Evolutionary conservation across 2,113 vertebrate species (phyloP), one percentile per base, ranked within the genome.

Genomic region (Cyanistes caeruleus): DNA sequence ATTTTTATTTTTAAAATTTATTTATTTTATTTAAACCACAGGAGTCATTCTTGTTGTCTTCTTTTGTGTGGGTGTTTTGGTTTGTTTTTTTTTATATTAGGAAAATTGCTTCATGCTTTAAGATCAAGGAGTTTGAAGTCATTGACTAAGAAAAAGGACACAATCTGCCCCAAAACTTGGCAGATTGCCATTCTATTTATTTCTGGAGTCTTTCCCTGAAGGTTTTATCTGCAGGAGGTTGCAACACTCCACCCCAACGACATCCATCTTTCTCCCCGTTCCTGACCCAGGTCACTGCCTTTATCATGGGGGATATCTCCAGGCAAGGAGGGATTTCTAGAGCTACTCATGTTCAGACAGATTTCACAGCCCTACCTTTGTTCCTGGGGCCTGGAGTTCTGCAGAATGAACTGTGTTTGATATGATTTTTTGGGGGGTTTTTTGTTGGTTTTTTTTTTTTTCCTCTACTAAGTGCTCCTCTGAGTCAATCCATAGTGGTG

Each of bases 201-300:
- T 96, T 95, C 84, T 95, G 83, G 77, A 95, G 69, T 62, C 79
- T 86, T 59, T 94, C 85, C 70, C 87, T 96, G 64, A 56, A 89
- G 92, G 86, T 76, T 92, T 97, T 93, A 95, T 95, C 94, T 92
- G 59, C 77, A 83, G 77, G 84, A 94, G 78, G 44, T 87, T 97
- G 95, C 84, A 96, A 72, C 78, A 88, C 84, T 80, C 73, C 18
- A 72, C 76, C 53, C 3, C 5, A 93, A 28, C 0, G 2, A 84
- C 91, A 94, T 95, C 84, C 58, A 89, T 96, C 94, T 82, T 91
- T 93, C 81, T 84, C 76, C 74, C 39, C 0, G 0, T 56, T 89
- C 55, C 80, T 97, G 93, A 89, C 96, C 93, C 18, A 27, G 88
- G 96, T 95, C 95, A 86, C 67, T 93, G 73, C 83, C 81, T 95